Conservation (phyloP, 2,888 invertebrate genomes). For the Mesoligia furuncula region DNA sequence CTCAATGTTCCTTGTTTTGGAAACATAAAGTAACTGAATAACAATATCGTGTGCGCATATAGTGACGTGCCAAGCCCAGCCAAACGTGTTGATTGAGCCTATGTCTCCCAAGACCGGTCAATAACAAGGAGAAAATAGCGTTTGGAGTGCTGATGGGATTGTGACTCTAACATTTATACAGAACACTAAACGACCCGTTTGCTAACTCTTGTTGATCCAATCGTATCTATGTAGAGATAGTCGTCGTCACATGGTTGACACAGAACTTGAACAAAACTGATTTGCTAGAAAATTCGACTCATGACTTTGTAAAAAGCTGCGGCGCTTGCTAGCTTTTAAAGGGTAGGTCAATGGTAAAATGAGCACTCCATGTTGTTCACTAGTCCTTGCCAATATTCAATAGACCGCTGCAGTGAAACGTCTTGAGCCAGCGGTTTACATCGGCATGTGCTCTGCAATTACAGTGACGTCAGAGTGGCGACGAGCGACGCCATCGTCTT, state of each 20-base stretch:
- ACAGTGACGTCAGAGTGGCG: constrained; percentile 41
- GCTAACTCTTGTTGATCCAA: background rate
- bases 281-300: background rate
- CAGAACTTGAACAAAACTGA: too few species aligned
- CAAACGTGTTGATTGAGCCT: constrained; percentile 40
- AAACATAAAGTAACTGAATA: background rate
- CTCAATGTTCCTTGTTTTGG: constrained; percentile 2
- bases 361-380: background rate
- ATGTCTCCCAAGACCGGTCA: background rate
- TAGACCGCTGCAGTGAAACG: constrained; percentile 33
- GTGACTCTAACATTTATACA: background rate
- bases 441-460: constrained; percentile 51
- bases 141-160: background rate
- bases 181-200: background rate
- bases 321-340: background rate
- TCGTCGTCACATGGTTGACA: background rate
- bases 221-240: background rate
- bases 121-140: background rate
- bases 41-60: background rate
- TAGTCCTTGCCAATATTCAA: constrained; percentile 16
- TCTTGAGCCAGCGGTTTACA: constrained; percentile 47
- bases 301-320: background rate
- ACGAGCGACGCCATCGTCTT: constrained; percentile 33
- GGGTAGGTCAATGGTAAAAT: background rate
- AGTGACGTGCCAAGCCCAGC: background rate